Evolutionary conservation across 2,113 vertebrate species (phyloP).

Genomic region (Polypterus senegalus): DNA sequence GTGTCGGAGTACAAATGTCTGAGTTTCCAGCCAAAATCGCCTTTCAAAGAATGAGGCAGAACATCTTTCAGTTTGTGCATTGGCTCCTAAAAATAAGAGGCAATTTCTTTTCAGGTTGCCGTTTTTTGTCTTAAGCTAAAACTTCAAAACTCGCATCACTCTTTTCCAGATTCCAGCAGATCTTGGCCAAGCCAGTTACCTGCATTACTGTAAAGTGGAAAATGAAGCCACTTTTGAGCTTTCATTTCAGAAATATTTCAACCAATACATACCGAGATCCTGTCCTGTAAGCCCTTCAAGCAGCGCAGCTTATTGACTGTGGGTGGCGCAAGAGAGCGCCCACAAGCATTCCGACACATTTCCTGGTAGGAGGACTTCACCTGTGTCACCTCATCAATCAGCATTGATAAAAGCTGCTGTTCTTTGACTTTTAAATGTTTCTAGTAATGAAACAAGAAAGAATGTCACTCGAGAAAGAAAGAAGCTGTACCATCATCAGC

Average conservation of each 20-base stretch:
- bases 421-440: constrained; percentile 17
- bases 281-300: constrained; percentile 15
- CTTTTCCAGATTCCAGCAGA: neutral
- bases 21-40: constrained; percentile 19
- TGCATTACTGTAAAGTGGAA: neutral
- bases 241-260: too few relatives aligned
- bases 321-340: constrained; percentile 2
- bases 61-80: constrained; percentile 13
- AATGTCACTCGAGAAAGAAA: neutral
- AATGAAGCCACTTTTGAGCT: neutral
- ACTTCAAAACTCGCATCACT: neutral
- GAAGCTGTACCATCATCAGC: neutral
- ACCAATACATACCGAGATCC: constrained; percentile 12
- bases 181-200: neutral
- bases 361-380: constrained; percentile 8
- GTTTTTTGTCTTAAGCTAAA: neutral
- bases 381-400: constrained; percentile 15
- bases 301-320: constrained; percentile 17
- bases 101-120: constrained; percentile 3
- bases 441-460: constrained; percentile 1
- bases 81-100: constrained; percentile 11
- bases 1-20: constrained; percentile 14
- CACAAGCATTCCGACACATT: neutral
- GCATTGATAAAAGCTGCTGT: constrained; percentile 8
- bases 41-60: constrained; percentile 14